Evolutionary conservation across 2,888 invertebrate genomes (phyloP).

Genomic region (Euphydryas editha): DNA sequence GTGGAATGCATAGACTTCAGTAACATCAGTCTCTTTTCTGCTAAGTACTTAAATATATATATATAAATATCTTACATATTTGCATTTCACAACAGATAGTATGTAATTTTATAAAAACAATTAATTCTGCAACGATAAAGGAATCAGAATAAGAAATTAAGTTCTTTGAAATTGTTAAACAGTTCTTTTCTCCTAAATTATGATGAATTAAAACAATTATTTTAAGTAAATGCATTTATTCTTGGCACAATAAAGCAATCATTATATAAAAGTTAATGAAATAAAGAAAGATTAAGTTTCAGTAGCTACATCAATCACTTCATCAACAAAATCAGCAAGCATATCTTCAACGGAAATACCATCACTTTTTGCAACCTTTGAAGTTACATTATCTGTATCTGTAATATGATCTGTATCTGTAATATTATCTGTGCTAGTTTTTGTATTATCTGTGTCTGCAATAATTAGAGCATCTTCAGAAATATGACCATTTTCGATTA

Average conservation of each 20-base stretch:
- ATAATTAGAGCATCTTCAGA: slow-evolving; percentile 11
- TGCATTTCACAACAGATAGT: too few species aligned
- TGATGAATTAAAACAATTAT: not conserved
- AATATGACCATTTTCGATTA: slow-evolving; percentile 44
- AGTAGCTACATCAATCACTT: slow-evolving; percentile 61
- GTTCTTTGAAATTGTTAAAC: not conserved
- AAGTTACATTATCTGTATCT: slow-evolving; percentile 33
- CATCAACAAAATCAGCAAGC: slow-evolving; percentile 78
- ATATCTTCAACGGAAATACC: slow-evolving; percentile 67
- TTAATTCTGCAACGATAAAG: too few species aligned
- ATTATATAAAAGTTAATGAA: not conserved
- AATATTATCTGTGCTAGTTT: slow-evolving; percentile 14
- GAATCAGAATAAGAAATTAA: too few species aligned
- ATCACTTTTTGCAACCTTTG: slow-evolving; percentile 45
- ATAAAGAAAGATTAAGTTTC: slow-evolving; percentile 17
- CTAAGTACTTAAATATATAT: too few species aligned
- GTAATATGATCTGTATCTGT: slow-evolving; percentile 27
- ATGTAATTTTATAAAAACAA: too few species aligned
- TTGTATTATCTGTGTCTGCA: not conserved
- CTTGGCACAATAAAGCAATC: slow-evolving; percentile 15
- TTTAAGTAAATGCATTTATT: slow-evolving; percentile 28
- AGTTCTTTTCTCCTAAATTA: not conserved
- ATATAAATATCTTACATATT: not conserved
- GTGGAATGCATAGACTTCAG: too few species aligned
- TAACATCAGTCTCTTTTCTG: too few species aligned